These are phyloP conservation scores for Psephotus haematonotus DNA, from an alignment of 2,113 vertebrate genomes.

Conservation along the genomic window DNA sequence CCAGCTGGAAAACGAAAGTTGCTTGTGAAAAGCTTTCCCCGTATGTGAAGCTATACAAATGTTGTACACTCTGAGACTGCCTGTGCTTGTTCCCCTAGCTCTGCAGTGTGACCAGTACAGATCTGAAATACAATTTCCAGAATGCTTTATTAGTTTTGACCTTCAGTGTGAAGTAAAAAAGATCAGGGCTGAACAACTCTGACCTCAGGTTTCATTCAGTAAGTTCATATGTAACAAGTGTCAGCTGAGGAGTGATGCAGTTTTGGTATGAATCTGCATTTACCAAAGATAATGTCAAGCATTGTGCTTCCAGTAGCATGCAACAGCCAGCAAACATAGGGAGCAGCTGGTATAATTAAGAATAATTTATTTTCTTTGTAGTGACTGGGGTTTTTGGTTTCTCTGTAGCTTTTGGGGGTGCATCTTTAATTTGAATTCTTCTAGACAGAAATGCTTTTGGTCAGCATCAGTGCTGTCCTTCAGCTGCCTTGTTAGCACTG, in stretches of 20 bases:
- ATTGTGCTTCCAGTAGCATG: background rate
- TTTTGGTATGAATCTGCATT: background rate
- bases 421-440: background rate
- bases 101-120: background rate
- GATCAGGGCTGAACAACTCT: background rate
- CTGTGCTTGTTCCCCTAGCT: background rate
- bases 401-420: background rate
- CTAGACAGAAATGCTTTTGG: background rate
- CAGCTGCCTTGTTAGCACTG: background rate
- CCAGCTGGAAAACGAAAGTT: background rate
- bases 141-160: background rate
- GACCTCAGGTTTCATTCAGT: background rate
- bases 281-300: background rate
- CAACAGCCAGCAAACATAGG: no score
- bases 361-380: background rate
- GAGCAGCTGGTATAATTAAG: background rate
- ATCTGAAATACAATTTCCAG: background rate
- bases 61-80: background rate
- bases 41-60: background rate
- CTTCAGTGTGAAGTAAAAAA: background rate
- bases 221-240: background rate
- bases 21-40: background rate
- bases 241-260: background rate
- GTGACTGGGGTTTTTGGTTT: background rate
- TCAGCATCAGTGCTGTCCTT: background rate